Conservation (phyloP, 92 coral and sea anemone genomes). For the Porites evermanni region DNA sequence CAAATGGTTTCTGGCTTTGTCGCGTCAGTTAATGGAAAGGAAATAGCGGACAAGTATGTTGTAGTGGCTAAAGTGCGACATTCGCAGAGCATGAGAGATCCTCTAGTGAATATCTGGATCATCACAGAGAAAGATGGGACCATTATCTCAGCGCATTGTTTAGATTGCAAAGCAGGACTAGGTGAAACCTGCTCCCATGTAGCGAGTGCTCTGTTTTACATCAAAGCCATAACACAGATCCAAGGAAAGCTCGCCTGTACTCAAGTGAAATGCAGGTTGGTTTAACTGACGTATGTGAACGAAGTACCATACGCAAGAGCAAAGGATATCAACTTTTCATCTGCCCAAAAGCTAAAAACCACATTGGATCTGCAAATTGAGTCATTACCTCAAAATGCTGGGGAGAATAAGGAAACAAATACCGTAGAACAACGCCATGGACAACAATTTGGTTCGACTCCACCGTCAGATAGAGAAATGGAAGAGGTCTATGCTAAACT, state of each 20-base stretch:
- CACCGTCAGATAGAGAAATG: slow-evolving; percentile 41
- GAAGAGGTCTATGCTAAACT: slow-evolving; percentile 41
- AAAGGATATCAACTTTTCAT: slow-evolving; percentile 53
- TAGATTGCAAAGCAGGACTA: slow-evolving; percentile 61
- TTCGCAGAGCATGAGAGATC: slow-evolving; percentile 53
- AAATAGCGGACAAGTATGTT: slow-evolving; percentile 45
- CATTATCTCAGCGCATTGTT: slow-evolving; percentile 44
- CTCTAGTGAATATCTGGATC: slow-evolving; percentile 49
- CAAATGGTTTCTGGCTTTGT: slow-evolving; percentile 56
- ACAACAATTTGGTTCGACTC: slow-evolving; percentile 32
- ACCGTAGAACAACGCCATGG: slow-evolving; percentile 21
- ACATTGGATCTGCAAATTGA: slow-evolving; percentile 34
- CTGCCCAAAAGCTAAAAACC: slow-evolving; percentile 59
- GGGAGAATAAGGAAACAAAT: slow-evolving; percentile 23
- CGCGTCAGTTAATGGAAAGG: slow-evolving; percentile 23
- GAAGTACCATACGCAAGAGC: slow-evolving; percentile 51
- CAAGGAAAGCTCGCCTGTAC: slow-evolving; percentile 61
- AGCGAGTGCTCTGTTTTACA: slow-evolving; percentile 51
- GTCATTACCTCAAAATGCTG: slow-evolving; percentile 32
- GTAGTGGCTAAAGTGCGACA: slow-evolving; percentile 56
- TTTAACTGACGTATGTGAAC: slow-evolving; percentile 40
- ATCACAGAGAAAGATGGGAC: slow-evolving; percentile 48
- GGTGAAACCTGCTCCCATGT: slow-evolving; percentile 51
- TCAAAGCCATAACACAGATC: slow-evolving; percentile 46
- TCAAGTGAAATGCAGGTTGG: slow-evolving; percentile 60